phyloP scores from a whole-genome alignment of 2,113 vertebrate species.

The Pedionomus torquatus region DNA sequence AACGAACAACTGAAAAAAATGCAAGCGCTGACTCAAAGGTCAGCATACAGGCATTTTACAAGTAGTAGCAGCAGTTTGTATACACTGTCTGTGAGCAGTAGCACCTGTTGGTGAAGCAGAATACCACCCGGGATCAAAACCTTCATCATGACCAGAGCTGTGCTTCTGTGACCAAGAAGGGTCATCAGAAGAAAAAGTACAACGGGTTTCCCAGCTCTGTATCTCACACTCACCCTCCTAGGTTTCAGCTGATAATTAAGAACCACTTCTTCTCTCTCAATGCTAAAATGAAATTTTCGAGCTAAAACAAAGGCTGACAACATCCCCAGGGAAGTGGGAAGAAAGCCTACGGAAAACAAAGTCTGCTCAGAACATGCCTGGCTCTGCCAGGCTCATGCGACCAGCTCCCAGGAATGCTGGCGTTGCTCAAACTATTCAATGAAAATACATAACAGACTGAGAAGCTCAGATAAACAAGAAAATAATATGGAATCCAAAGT shows the following conservation, averaged over 20 bases:
- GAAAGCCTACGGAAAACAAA: slow-evolving; percentile 22
- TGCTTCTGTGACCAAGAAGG: neutral
- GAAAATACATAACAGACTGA: neutral
- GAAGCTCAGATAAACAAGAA: slow-evolving; percentile 20
- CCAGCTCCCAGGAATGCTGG: slow-evolving; percentile 41
- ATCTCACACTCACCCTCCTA: neutral
- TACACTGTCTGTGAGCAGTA: neutral
- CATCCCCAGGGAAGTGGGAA: slow-evolving; percentile 39
- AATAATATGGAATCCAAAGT: neutral
- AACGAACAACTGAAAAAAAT: neutral
- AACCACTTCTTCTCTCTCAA: neutral
- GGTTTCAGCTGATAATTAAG: neutral
- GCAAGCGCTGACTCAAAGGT: neutral
- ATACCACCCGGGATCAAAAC: neutral
- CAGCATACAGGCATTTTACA: neutral
- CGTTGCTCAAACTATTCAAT: neutral
- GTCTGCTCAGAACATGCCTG: neutral
- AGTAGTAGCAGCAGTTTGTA: neutral
- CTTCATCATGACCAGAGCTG: neutral
- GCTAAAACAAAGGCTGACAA: slow-evolving; percentile 30
- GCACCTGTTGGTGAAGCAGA: neutral
- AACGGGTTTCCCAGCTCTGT: neutral
- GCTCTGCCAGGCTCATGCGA: slow-evolving; percentile 47
- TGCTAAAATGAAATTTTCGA: neutral
- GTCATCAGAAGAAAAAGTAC: neutral